A percentile compares a stretch with the other conserved stretches of the same genome.
Conservation (phyloP, 2,113 vertebrate species). For the Dermatemys mawii region DNA sequence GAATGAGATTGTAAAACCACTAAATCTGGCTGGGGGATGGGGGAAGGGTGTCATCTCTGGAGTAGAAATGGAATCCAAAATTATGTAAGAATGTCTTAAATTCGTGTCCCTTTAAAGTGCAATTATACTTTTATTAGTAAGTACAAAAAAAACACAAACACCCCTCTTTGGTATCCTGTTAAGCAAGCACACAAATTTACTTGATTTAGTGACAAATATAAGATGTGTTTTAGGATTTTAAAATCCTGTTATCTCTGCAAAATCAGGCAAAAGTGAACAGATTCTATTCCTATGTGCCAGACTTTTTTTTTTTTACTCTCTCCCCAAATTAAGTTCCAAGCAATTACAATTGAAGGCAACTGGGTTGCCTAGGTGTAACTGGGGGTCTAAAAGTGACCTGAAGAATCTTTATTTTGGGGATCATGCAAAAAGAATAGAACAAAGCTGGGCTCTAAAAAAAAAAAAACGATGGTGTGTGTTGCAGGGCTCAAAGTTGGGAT, state of each 20-base stretch:
- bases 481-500: background rate
- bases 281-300: background rate
- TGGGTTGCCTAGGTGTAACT: background rate
- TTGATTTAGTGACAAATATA: background rate
- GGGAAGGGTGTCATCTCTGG: background rate
- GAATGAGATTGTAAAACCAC: no score
- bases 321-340: background rate
- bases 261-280: background rate
- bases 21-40: no score
- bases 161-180: no score
- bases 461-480: background rate
- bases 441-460: background rate
- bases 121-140: background rate
- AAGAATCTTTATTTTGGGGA: background rate
- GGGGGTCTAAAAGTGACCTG: background rate
- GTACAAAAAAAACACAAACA: background rate
- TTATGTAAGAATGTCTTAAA: background rate
- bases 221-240: background rate
- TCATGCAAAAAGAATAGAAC: background rate
- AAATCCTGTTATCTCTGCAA: background rate
- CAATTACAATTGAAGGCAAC: background rate
- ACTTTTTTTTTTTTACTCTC: no score
- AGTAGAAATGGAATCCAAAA: background rate
- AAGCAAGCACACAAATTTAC: no score
- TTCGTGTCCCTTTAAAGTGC: background rate